Conservation (phyloP, 2,113 vertebrate species). For the Notothenia rossii region DNA sequence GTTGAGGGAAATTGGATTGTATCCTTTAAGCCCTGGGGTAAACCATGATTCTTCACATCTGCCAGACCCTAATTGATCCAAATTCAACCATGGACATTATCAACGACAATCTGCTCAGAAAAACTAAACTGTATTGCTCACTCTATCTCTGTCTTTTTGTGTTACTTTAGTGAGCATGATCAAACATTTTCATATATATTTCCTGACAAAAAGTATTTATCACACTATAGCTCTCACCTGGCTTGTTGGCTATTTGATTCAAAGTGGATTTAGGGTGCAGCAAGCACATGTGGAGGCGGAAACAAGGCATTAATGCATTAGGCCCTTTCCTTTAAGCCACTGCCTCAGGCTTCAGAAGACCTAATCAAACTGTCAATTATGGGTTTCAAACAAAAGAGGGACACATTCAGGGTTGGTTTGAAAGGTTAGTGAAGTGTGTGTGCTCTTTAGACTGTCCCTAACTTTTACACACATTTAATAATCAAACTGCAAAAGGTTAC, state of each 20-base stretch:
- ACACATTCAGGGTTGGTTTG: conserved; percentile 44
- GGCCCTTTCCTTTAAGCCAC: conserved; percentile 38
- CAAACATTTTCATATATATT: background rate
- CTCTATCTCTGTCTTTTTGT: conserved; percentile 41
- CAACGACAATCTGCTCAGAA: conserved; percentile 83
- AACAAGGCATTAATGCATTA: conserved; percentile 59
- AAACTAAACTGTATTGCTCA: conserved; percentile 64
- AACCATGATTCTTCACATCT: conserved; percentile 81
- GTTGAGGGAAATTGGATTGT: conserved; percentile 90
- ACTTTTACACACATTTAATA: background rate
- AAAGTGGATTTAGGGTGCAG: conserved; percentile 15
- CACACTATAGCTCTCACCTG: background rate
- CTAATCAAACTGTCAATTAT: conserved; percentile 75
- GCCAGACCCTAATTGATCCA: conserved; percentile 87
- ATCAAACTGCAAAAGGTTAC: background rate
- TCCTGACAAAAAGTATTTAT: conserved; percentile 10
- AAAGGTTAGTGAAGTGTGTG: conserved; percentile 73
- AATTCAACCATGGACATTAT: conserved; percentile 88
- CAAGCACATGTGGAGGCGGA: conserved; percentile 10
- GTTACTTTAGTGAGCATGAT: background rate
- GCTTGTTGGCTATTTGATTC: conserved; percentile 15
- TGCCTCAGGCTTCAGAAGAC: conserved; percentile 61
- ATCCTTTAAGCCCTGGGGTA: conserved; percentile 85
- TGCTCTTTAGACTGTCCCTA: background rate
- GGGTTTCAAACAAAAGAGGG: conserved; percentile 63